Conservation (phyloP, 2,888 invertebrate genomes). For the Slavum lentiscoides region DNA sequence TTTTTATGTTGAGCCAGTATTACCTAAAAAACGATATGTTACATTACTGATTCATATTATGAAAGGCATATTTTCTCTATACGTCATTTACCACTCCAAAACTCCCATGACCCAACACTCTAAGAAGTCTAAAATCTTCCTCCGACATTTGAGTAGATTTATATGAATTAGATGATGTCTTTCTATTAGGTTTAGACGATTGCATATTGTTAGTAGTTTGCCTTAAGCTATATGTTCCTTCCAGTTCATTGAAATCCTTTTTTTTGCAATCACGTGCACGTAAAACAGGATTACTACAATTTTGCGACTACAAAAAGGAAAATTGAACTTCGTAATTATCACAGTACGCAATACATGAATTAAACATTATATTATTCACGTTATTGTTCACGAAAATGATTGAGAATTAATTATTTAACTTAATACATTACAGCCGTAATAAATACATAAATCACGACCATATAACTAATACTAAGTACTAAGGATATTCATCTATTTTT, state of each 20-base stretch:
- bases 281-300: conserved; percentile 39
- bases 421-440: neutral
- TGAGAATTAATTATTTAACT: neutral
- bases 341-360: neutral
- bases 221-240: conserved; percentile 10
- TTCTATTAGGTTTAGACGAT: conserved; percentile 5
- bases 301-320: neutral
- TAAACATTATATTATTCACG: neutral
- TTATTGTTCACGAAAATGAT: neutral
- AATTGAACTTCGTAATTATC: neutral
- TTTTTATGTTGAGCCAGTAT: conserved; percentile 91
- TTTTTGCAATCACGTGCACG: conserved; percentile 45
- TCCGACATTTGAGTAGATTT: conserved; percentile 67
- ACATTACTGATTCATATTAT: neutral
- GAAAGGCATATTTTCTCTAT: neutral
- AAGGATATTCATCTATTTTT: neutral
- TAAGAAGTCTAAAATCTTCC: conserved; percentile 90
- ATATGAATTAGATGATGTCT: conserved; percentile 6
- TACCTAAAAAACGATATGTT: conserved; percentile 62
- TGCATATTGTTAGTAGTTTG: conserved; percentile 5
- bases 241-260: conserved; percentile 38
- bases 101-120: conserved; percentile 97
- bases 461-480: neutral
- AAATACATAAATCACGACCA: neutral
- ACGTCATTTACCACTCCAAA: conserved; percentile 91